phyloP scores from a whole-genome alignment of 1,140 invertebrate species.

The Neodiprion virginianus region DNA sequence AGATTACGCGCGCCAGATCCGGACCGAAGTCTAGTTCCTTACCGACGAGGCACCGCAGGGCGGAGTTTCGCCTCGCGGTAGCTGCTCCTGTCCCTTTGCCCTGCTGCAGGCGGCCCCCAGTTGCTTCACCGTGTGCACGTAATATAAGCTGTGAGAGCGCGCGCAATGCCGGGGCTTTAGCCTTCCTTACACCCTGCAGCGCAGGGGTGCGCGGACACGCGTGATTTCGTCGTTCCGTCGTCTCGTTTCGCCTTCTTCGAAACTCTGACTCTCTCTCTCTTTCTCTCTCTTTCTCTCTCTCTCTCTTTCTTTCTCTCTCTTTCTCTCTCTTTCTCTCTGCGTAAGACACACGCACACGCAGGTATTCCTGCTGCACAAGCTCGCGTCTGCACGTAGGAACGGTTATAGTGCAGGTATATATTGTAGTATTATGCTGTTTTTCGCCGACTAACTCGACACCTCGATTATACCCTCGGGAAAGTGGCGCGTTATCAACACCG shows the following conservation, averaged over 20 bases:
- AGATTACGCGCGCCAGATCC: too few species aligned
- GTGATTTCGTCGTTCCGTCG: conserved; percentile 5
- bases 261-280: background rate
- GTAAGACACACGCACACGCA: background rate
- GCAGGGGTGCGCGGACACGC: conserved; percentile 4
- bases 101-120: background rate
- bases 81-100: background rate
- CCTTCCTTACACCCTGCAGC: background rate
- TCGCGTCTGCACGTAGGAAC: too few species aligned
- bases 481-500: too few species aligned
- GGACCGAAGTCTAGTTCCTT: too few species aligned
- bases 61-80: conserved; percentile 29
- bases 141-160: background rate
- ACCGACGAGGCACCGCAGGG: background rate
- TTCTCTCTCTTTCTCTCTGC: conserved; percentile 3
- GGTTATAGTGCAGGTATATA: too few species aligned
- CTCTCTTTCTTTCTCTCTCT: background rate
- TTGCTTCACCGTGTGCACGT: too few species aligned
- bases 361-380: too few species aligned
- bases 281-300: conserved; percentile 26
- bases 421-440: too few species aligned
- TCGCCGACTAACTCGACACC: too few species aligned
- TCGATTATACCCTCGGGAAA: too few species aligned
- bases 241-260: background rate
- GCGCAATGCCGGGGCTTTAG: background rate